phyloP scores from a whole-genome alignment of 2,888 invertebrate genomes.

The Lampropteryx suffumata region DNA sequence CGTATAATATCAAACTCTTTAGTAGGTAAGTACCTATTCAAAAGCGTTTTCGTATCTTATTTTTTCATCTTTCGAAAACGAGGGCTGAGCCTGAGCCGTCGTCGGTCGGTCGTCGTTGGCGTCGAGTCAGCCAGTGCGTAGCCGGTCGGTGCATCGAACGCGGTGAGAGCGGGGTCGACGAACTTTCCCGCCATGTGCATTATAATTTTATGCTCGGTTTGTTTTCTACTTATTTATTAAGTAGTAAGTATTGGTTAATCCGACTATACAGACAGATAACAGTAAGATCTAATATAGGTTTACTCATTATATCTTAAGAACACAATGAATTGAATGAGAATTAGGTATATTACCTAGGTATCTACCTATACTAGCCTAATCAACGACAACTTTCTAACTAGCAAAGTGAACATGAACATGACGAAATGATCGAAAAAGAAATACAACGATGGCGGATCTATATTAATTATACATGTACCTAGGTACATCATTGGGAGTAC shows the following conservation, averaged over 20 bases:
- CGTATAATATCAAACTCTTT: constrained; percentile 36
- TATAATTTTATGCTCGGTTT: constrained; percentile 40
- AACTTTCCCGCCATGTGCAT: constrained; percentile 72
- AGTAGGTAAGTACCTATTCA: constrained; percentile 30
- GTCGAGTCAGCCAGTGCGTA: constrained; percentile 43
- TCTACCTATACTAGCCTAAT: no score
- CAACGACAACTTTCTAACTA: no score
- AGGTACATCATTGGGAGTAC: no score
- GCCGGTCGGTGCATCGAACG: constrained; percentile 77
- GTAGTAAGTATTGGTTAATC: constrained; percentile 2
- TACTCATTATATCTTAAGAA: no score
- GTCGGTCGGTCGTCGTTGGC: no score
- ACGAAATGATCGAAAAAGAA: no score
- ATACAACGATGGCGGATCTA: no score
- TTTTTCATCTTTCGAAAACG: constrained; percentile 45
- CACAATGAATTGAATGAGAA: no score
- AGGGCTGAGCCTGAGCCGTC: constrained; percentile 28
- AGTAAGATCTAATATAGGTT: no score
- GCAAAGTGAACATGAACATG: no score
- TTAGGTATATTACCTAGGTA: no score
- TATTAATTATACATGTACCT: no score
- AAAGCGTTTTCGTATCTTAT: constrained; percentile 40
- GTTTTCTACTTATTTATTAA: constrained; percentile 19
- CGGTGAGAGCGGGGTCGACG: constrained; percentile 77
- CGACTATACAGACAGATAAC: not conserved